A percentile compares a stretch with the other conserved stretches of the same genome.
phyloP scores from a whole-genome alignment of 1,140 invertebrate species.

The Coboldia fuscipes region DNA sequence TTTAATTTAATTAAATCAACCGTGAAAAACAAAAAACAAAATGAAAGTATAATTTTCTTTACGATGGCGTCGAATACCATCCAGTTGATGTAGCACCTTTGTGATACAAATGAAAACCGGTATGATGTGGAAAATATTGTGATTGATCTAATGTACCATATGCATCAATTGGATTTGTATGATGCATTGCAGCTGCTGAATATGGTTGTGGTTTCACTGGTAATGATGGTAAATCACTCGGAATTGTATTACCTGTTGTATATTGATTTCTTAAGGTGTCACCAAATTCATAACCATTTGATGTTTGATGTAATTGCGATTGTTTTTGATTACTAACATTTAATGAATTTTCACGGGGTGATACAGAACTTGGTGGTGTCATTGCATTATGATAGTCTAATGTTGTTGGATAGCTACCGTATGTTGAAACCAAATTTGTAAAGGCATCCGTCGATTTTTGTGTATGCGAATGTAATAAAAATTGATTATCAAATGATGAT shows the following conservation, averaged over 20 bases:
- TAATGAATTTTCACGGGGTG: constrained; percentile 45
- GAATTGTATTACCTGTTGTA: constrained; percentile 20
- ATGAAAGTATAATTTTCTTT: too few relatives aligned
- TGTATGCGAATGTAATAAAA: constrained; percentile 35
- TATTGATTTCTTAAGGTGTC: constrained; percentile 16
- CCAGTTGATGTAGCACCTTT: constrained; percentile 34
- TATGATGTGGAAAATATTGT: constrained; percentile 61
- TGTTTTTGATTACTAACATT: constrained; percentile 40
- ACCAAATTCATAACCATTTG: constrained; percentile 22
- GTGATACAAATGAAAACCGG: constrained; percentile 77
- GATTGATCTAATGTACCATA: constrained; percentile 44
- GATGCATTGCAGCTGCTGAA: constrained; percentile 31
- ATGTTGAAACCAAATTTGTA: constrained; percentile 32
- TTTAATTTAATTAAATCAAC: too few relatives aligned
- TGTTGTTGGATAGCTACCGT: constrained; percentile 36
- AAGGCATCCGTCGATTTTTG: constrained; percentile 30
- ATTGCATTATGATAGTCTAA: constrained; percentile 77
- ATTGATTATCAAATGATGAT: constrained; percentile 55
- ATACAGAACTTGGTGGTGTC: constrained; percentile 87
- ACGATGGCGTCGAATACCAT: constrained; percentile 60
- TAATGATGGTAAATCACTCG: constrained; percentile 42
- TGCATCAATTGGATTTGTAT: constrained; percentile 34
- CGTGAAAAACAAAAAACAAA: too few relatives aligned
- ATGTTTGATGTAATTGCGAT: constrained; percentile 20
- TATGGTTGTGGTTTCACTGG: constrained; percentile 82